A percentile compares a stretch with the other conserved stretches of the same genome.
phyloP scores from a whole-genome alignment of 2,888 invertebrate genomes.

The Deilephila porcellus region DNA sequence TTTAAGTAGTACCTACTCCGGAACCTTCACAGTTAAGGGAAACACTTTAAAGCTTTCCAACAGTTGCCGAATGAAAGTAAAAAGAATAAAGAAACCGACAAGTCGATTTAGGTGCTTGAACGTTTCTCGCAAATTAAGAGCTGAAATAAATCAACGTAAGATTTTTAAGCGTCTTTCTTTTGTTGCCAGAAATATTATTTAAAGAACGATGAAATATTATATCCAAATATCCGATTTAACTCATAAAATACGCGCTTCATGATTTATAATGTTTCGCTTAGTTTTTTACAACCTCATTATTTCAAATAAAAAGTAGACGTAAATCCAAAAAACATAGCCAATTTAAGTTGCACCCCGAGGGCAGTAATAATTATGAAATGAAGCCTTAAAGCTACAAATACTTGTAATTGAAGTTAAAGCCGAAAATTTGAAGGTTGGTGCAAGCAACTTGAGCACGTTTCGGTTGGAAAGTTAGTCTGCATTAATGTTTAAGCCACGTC shows the following conservation, averaged over 20 bases:
- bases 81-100: background rate
- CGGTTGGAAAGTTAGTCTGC: slow-evolving; percentile 16
- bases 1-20: background rate
- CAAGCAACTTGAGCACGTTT: slow-evolving; percentile 27
- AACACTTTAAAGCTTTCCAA: background rate
- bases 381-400: background rate
- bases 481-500: slow-evolving; percentile 21
- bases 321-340: background rate
- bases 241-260: too few species aligned
- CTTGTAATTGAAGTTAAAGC: background rate
- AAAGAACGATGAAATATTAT: too few species aligned
- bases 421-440: background rate
- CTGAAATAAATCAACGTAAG: background rate
- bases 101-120: background rate
- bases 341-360: background rate
- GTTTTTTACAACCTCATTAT: background rate
- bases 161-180: too few species aligned
- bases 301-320: background rate
- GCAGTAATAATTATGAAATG: background rate
- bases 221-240: too few species aligned
- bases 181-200: too few species aligned
- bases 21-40: background rate
- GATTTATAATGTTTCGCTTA: background rate
- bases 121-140: background rate
- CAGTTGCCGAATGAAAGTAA: background rate